These are phyloP conservation scores for Dioctria linearis DNA, from an alignment of 2,888 invertebrate species.

Conservation along the genomic window DNA sequence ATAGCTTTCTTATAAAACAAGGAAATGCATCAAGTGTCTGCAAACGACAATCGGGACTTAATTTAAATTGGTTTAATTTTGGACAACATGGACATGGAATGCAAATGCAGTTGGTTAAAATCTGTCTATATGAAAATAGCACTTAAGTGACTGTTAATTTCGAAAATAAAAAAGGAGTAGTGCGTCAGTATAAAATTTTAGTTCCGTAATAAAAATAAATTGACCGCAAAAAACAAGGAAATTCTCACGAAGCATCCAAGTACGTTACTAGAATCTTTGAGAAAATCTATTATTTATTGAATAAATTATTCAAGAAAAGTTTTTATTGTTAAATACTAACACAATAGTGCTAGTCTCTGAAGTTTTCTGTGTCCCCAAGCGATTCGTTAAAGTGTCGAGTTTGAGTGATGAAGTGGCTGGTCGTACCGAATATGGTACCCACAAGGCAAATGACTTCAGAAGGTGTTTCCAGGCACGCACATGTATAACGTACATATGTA, in stretches of 20 bases:
- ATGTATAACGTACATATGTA: neutral
- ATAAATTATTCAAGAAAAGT: neutral
- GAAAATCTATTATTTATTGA: slow-evolving; percentile 2
- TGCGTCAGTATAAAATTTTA: too few relatives aligned
- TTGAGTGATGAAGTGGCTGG: slow-evolving; percentile 10
- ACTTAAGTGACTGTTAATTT: neutral
- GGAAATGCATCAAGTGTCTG: neutral
- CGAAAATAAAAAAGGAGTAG: neutral
- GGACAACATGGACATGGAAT: too few relatives aligned
- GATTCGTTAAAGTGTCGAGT: neutral
- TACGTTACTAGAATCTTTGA: neutral
- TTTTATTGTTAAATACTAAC: neutral
- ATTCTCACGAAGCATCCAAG: neutral
- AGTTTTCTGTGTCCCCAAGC: neutral
- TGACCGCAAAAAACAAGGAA: neutral
- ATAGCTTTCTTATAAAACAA: neutral
- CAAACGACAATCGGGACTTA: too few relatives aligned
- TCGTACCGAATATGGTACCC: neutral
- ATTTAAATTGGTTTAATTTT: too few relatives aligned
- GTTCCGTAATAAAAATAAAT: too few relatives aligned
- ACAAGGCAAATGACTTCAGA: slow-evolving; percentile 6
- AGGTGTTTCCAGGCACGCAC: neutral
- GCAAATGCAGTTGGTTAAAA: too few relatives aligned
- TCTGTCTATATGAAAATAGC: neutral
- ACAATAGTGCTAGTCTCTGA: neutral